These are phyloP conservation scores for Progne subis DNA, from an alignment of 2,113 vertebrate genomes.

Conservation along the genomic window DNA sequence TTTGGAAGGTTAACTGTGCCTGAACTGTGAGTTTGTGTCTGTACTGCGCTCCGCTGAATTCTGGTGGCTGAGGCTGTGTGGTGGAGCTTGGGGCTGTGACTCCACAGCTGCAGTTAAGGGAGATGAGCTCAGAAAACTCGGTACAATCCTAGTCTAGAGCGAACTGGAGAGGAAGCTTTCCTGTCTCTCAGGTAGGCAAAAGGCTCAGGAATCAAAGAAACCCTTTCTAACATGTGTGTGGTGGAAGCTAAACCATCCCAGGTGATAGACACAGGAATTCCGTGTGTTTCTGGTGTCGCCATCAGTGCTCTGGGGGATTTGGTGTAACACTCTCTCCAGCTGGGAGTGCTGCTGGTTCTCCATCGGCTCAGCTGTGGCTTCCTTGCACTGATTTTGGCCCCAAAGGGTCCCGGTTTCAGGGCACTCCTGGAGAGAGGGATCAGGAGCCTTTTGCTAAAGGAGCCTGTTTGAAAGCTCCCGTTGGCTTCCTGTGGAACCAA, in stretches of 20 bases:
- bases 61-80: neutral
- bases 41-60: fast-evolving
- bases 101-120: neutral
- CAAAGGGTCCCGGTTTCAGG: fast-evolving
- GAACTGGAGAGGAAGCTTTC: neutral
- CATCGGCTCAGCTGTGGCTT: neutral
- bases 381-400: neutral
- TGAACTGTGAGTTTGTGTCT: neutral
- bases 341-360: neutral
- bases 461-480: neutral
- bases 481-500: fast-evolving
- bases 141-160: neutral
- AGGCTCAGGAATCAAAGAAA: neutral
- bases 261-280: neutral
- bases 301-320: neutral
- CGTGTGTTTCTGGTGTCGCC: fast-evolving
- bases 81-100: neutral
- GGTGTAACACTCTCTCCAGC: neutral
- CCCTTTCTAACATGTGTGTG: neutral
- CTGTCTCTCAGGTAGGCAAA: neutral
- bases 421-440: neutral
- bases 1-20: neutral
- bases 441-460: neutral
- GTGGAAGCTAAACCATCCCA: neutral
- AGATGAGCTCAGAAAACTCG: neutral